Evolutionary conservation across 2,888 invertebrate species (phyloP).

Genomic region (Stramonita haemastoma): DNA sequence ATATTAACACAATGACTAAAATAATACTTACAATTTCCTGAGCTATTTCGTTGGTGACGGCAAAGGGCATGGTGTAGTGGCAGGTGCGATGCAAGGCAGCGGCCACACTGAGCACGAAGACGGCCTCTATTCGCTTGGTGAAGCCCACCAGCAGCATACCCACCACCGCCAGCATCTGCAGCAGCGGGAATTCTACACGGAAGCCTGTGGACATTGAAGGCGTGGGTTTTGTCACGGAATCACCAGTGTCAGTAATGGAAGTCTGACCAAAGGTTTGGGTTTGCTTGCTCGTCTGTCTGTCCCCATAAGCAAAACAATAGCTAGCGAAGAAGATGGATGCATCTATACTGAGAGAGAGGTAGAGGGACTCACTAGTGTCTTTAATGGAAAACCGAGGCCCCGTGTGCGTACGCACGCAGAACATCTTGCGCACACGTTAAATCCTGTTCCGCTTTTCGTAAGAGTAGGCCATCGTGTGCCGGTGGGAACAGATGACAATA

Average conservation of each 20-base stretch:
- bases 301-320: not conserved
- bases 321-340: too few relatives aligned
- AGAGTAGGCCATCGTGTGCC: too few relatives aligned
- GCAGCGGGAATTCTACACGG: not conserved
- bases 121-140: not conserved
- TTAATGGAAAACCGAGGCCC: too few relatives aligned
- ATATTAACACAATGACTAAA: not conserved
- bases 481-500: too few relatives aligned
- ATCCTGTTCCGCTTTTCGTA: too few relatives aligned
- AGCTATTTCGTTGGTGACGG: not conserved
- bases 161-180: not conserved
- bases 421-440: too few relatives aligned
- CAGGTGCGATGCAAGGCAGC: not conserved
- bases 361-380: too few relatives aligned
- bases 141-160: not conserved
- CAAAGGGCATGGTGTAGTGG: conserved; percentile 10
- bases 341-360: too few relatives aligned
- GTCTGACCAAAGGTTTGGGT: not conserved
- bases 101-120: not conserved
- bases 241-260: not conserved
- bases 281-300: not conserved
- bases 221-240: too few relatives aligned
- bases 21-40: not conserved
- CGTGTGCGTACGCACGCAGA: too few relatives aligned
- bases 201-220: not conserved